Base-by-base conservation (phyloP, 1,140 invertebrate genomes). In the Neodiprion lecontei region DNA sequence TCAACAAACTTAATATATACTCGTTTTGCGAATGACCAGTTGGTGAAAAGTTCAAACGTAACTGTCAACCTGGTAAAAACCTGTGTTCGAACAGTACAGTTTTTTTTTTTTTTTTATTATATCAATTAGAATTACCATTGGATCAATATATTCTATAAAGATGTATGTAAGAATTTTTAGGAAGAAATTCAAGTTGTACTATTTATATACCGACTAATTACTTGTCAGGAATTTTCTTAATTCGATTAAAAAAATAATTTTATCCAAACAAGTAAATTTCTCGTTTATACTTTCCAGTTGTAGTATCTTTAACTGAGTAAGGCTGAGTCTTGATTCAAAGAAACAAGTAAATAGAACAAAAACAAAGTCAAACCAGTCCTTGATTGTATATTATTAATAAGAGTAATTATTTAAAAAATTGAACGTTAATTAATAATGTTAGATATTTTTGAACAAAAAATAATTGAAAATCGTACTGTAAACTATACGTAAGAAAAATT, bases 361-460 rank as follows among this genome's bases (percentile, higher is more conserved):
- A 47, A 69, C 7, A 12, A 69, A 11, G 23, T 23, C 5, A 14
- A 69, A 69, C 12, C 10, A 69, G 21, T 69, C 8, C 3, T 69
- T 17, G 21, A 17, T 69, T 69, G 7, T 69, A 47, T 69, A 69
- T 69, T 47, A 69, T 10, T 11, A 47, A 69, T 47, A 69, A 69
- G 17, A 69, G 17, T 69, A 69, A 17, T 65, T 3, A 65, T 65
- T 69, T 69, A 69, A 11, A 47, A 69, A 69, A 9, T 69, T 69
- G 17, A 21, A 69, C 40, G 67, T 69, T 5, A 69, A 69, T 17
- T 23, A 23, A 69, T 69, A 69, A 21, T 69, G 12, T 23, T 69
- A 69, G 67, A 21, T 69, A 69, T 69, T 69, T 69, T 69, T 69
- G 28, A 69, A 69, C 40, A 11, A 14, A 69, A 11, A 14, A 69